Percentiles rank a stretch among this genome's conserved stretches.
phyloP scores from a whole-genome alignment of 35 echinoderm and acorn worm genomes.

The Acanthaster planci region DNA sequence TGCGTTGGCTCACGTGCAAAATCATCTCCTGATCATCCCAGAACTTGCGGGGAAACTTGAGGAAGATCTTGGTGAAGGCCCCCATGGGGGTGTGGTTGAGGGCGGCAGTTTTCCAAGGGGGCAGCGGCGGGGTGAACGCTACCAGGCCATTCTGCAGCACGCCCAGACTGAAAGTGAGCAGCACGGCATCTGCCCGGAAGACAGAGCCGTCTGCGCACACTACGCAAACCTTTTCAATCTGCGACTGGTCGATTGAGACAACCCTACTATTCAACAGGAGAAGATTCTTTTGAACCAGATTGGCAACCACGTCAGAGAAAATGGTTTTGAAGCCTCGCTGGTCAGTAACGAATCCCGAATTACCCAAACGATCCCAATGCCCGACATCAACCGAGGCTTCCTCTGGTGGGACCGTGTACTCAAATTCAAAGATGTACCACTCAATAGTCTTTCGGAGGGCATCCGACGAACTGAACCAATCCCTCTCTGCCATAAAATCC shows the following conservation, averaged over 20 bases:
- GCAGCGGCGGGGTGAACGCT: slow-evolving; percentile 32
- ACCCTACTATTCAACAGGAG: slow-evolving; percentile 38
- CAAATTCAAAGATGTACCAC: slow-evolving; percentile 33
- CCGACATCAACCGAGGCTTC: slow-evolving; percentile 3
- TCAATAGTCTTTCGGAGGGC: slow-evolving; percentile 34
- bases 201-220: slow-evolving; percentile 38
- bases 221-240: slow-evolving; percentile 20
- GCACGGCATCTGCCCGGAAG: slow-evolving; percentile 28
- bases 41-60: slow-evolving; percentile 49
- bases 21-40: slow-evolving; percentile 53
- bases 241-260: slow-evolving; percentile 27
- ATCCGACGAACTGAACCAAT: neutral
- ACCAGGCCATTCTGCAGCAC: slow-evolving; percentile 40
- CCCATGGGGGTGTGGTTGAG: slow-evolving; percentile 34
- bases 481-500: neutral
- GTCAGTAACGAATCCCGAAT: slow-evolving; percentile 7
- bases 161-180: slow-evolving; percentile 54
- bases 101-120: slow-evolving; percentile 47
- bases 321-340: slow-evolving; percentile 37
- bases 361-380: neutral
- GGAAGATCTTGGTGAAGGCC: slow-evolving; percentile 53
- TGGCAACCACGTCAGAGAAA: slow-evolving; percentile 15
- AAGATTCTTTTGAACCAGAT: slow-evolving; percentile 6
- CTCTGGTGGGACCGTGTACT: slow-evolving; percentile 25
- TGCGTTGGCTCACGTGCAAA: neutral